Evolutionary conservation across 2,113 vertebrate species (phyloP).

Genomic region (Amazona guildingii): DNA sequence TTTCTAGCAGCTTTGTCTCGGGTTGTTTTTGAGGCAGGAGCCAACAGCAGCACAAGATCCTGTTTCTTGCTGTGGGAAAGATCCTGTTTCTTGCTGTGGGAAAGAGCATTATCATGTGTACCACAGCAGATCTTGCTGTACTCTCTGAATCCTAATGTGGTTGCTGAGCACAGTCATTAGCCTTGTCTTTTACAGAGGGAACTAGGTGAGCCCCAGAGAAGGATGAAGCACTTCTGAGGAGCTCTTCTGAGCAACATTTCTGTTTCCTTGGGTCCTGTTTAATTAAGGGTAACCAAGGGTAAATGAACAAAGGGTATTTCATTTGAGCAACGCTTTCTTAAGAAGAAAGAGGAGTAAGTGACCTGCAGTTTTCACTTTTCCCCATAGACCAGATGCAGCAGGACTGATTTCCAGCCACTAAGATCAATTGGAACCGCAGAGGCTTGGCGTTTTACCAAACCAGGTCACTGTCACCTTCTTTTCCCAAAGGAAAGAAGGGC

Average conservation of each 20-base stretch:
- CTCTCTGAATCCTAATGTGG: constrained; percentile 35
- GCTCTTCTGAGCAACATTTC: constrained; percentile 51
- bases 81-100: constrained; percentile 55
- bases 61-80: constrained; percentile 61
- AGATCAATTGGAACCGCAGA: constrained; percentile 16
- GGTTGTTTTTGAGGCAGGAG: constrained; percentile 68
- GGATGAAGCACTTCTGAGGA: constrained; percentile 51
- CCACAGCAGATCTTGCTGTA: constrained; percentile 43
- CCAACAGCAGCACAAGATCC: constrained; percentile 20
- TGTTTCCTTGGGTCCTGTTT: constrained; percentile 54
- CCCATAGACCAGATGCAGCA: constrained; percentile 9
- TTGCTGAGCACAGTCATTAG: constrained; percentile 33
- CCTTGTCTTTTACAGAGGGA: constrained; percentile 20
- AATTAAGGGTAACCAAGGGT: constrained; percentile 59
- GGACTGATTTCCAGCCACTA: constrained; percentile 22
- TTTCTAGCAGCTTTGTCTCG: constrained; percentile 70
- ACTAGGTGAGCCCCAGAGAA: background rate
- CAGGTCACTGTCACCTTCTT: constrained; percentile 37
- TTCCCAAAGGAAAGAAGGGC: background rate
- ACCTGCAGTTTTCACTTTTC: constrained; percentile 35
- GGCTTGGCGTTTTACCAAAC: background rate
- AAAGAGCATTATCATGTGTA: constrained; percentile 49
- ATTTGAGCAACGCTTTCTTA: constrained; percentile 30
- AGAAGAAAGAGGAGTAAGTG: constrained; percentile 40
- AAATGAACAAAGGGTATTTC: constrained; percentile 54